A percentile compares a stretch with the other conserved stretches of the same genome.
Evolutionary conservation across 2,797 vertebrate species (phyloP).

Genomic region (Pangasius djambal): DNA sequence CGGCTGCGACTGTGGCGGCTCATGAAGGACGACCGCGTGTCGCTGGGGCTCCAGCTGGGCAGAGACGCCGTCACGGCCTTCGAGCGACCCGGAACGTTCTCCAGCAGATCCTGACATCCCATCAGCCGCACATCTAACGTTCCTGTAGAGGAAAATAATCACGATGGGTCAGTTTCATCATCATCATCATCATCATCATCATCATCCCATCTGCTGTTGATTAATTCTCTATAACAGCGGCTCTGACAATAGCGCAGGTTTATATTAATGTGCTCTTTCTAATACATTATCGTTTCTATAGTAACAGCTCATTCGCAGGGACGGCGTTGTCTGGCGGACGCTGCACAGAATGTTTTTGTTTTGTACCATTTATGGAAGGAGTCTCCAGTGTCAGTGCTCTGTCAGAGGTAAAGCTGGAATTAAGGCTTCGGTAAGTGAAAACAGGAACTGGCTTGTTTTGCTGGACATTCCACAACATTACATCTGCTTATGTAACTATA

Average conservation of each 20-base stretch:
- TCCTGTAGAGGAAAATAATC: conserved; percentile 63
- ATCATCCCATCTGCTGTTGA: background rate
- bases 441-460: background rate
- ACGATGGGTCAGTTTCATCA: background rate
- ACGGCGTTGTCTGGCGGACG: too few relatives aligned
- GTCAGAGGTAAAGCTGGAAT: background rate
- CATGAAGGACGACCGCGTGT: conserved; percentile 85
- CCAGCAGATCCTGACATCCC: conserved; percentile 88
- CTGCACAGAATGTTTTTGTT: background rate
- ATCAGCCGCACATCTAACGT: conserved; percentile 88
- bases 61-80: conserved; percentile 80
- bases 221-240: background rate
- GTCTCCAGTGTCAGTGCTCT: background rate
- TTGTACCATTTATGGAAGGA: background rate
- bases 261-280: too few relatives aligned
- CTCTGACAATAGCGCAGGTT: too few relatives aligned
- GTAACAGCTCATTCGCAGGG: background rate
- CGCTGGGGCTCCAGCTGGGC: conserved; percentile 86
- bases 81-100: conserved; percentile 85
- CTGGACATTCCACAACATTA: too few relatives aligned
- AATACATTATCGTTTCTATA: background rate
- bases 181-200: background rate
- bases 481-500: too few relatives aligned
- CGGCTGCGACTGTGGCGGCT: conserved; percentile 83
- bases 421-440: background rate